phyloP scores from a whole-genome alignment of 2,888 invertebrate species.

The Platycnemis pennipes region DNA sequence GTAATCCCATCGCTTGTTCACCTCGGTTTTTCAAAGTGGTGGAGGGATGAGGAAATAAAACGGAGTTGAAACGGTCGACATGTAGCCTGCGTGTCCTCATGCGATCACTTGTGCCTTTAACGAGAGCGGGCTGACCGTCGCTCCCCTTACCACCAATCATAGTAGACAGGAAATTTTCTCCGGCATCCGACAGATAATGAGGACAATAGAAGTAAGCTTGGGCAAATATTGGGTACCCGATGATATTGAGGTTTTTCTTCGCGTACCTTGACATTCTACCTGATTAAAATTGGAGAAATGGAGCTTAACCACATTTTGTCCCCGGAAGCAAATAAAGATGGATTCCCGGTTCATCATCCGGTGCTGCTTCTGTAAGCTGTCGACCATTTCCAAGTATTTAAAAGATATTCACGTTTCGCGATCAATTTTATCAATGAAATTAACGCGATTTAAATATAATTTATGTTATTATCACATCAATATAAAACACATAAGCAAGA shows the following conservation, averaged over 20 bases:
- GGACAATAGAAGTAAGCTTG: not conserved
- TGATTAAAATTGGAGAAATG: too few relatives aligned
- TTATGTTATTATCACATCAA: too few relatives aligned
- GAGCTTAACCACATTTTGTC: too few relatives aligned
- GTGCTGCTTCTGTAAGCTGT: too few relatives aligned
- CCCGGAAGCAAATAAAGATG: too few relatives aligned
- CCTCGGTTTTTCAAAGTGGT: slow-evolving; percentile 20
- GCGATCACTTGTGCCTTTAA: slow-evolving; percentile 31
- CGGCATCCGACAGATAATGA: not conserved
- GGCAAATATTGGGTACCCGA: not conserved
- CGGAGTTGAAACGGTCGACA: not conserved
- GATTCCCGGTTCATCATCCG: too few relatives aligned
- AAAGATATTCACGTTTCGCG: too few relatives aligned
- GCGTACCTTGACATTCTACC: not conserved
- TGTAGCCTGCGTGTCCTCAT: not conserved
- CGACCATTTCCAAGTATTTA: too few relatives aligned
- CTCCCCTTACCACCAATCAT: not conserved
- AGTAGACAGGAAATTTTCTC: not conserved
- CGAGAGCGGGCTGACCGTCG: not conserved
- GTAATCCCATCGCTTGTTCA: slow-evolving; percentile 47
- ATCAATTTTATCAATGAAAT: too few relatives aligned
- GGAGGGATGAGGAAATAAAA: not conserved
- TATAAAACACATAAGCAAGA: too few relatives aligned
- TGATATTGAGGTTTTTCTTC: not conserved
- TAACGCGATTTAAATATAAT: too few relatives aligned